These are phyloP conservation scores for Eufriesea mexicana DNA, from an alignment of 1,140 invertebrate genomes.

Conservation along the genomic window DNA sequence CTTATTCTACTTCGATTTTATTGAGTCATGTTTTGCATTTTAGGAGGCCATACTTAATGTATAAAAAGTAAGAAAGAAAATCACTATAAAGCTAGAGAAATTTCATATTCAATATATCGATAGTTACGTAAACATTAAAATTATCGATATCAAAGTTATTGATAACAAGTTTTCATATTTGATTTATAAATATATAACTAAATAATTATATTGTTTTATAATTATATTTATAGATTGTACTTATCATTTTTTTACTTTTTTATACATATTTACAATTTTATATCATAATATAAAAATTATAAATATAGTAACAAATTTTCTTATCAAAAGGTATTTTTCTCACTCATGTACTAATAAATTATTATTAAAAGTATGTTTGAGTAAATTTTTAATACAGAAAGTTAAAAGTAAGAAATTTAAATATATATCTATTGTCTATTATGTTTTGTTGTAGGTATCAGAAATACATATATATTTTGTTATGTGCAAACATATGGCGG, in stretches of 20 bases:
- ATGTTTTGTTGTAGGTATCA: not conserved
- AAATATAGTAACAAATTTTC: too few species aligned
- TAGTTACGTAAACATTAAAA: not conserved
- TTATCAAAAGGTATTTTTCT: not conserved
- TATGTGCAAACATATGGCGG: slow-evolving; percentile 6
- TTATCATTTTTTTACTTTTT: too few species aligned
- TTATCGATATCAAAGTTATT: not conserved
- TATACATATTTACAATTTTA: not conserved
- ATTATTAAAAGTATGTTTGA: not conserved
- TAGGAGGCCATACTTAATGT: slow-evolving; percentile 52
- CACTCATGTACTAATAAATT: not conserved
- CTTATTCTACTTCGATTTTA: slow-evolving; percentile 60
- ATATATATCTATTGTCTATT: not conserved
- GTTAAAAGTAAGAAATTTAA: too few species aligned
- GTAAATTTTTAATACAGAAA: not conserved
- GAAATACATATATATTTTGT: not conserved
- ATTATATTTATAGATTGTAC: too few species aligned
- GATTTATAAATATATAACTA: not conserved
- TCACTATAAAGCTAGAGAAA: slow-evolving; percentile 5
- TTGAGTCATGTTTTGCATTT: slow-evolving; percentile 59
- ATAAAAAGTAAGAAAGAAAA: not conserved
- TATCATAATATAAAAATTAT: not conserved
- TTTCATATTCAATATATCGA: not conserved
- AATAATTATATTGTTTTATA: not conserved
- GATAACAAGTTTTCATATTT: not conserved